Conservation (phyloP, 2,113 vertebrate genomes). For the Sitta europaea region DNA sequence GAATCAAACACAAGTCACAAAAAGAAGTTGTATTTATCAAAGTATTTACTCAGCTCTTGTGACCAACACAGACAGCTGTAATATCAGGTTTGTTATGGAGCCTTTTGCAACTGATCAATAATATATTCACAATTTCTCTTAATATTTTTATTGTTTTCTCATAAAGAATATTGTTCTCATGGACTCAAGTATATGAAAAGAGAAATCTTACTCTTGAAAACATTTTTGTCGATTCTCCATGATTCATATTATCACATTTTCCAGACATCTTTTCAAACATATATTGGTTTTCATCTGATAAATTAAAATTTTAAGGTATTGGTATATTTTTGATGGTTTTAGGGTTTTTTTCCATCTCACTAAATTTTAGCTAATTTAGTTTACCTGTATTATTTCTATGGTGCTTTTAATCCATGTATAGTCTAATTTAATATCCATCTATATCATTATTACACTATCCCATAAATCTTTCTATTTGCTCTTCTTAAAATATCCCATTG, state of each 20-base stretch:
- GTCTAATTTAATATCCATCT: not conserved
- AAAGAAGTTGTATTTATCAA: not conserved
- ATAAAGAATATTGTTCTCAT: not conserved
- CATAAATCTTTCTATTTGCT: not conserved
- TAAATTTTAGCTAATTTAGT: not conserved
- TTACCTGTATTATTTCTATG: not conserved
- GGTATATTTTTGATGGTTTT: not conserved
- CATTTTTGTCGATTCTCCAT: not conserved
- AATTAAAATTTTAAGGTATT: not conserved
- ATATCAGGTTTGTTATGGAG: accelerated
- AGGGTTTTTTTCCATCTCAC: accelerated
- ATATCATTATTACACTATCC: not conserved
- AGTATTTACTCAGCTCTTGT: not conserved
- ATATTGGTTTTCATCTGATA: not conserved
- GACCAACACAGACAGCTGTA: not conserved
- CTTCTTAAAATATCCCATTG: slow-evolving; percentile 10
- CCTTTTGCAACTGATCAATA: not conserved
- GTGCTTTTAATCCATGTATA: not conserved
- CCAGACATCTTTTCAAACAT: not conserved
- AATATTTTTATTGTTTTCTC: not conserved
- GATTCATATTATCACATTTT: not conserved
- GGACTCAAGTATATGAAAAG: not conserved
- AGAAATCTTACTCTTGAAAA: not conserved
- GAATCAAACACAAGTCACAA: not conserved
- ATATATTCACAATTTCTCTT: not conserved